Conservation (phyloP, 2,888 invertebrate genomes). For the Diadegma fenestrale region DNA sequence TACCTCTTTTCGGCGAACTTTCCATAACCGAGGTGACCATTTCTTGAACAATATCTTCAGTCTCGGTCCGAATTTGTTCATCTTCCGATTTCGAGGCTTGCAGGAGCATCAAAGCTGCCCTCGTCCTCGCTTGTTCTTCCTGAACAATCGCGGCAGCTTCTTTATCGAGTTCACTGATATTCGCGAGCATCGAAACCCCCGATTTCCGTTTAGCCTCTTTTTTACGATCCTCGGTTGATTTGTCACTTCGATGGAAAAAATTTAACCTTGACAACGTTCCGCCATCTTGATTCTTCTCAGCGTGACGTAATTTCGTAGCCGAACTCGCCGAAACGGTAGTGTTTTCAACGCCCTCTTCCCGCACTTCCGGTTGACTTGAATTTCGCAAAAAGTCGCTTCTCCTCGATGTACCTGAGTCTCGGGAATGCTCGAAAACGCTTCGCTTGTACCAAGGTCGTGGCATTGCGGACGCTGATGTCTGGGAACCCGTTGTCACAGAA, state of each 20-base stretch:
- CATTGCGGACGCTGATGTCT: constrained; percentile 75
- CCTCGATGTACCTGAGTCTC: constrained; percentile 73
- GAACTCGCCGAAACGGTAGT: background rate
- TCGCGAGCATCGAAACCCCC: constrained; percentile 88
- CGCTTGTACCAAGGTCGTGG: constrained; percentile 90
- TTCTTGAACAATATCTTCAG: constrained; percentile 76
- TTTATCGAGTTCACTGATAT: constrained; percentile 92
- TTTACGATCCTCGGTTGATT: constrained; percentile 76
- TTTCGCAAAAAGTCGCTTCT: constrained; percentile 76
- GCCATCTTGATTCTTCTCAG: constrained; percentile 75
- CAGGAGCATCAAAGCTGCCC: constrained; percentile 78
- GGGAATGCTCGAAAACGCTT: constrained; percentile 83
- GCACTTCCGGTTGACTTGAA: constrained; percentile 54
- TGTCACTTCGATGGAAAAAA: constrained; percentile 80
- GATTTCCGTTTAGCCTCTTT: constrained; percentile 86
- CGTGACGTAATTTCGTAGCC: constrained; percentile 25
- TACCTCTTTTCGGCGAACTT: constrained; percentile 79
- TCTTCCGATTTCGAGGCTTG: constrained; percentile 67
- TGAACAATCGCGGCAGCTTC: constrained; percentile 92
- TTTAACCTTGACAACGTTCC: constrained; percentile 85
- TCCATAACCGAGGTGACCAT: constrained; percentile 79
- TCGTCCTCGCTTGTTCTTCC: constrained; percentile 84
- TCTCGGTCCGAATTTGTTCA: constrained; percentile 71
- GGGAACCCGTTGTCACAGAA: constrained; percentile 67
- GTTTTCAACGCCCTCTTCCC: constrained; percentile 10